Percentiles rank a stretch among this genome's conserved stretches.
These are phyloP conservation scores for Furnarius figulus DNA, from an alignment of 2,113 vertebrate genomes.

Conservation along the genomic window DNA sequence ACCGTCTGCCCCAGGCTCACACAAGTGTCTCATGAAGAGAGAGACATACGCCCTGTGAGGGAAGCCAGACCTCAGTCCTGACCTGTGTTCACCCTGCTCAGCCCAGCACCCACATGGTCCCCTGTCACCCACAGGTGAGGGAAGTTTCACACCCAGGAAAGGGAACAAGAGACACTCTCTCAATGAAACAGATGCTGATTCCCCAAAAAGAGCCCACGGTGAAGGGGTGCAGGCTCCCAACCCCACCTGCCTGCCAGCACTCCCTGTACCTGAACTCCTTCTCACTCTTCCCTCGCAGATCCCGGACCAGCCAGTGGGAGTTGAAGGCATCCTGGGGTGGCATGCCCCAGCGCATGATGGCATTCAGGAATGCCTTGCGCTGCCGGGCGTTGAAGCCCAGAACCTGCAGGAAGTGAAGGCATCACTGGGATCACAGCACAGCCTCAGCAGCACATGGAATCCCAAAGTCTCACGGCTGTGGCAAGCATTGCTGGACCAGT, in stretches of 20 bases:
- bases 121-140: rapidly evolving
- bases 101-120: rapidly evolving
- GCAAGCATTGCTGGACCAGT: neutral
- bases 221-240: neutral
- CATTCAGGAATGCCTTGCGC: constrained; percentile 95
- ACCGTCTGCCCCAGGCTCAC: constrained; percentile 92
- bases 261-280: constrained; percentile 89
- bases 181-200: neutral
- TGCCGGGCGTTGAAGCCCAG: constrained; percentile 96
- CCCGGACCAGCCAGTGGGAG: constrained; percentile 96
- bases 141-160: neutral
- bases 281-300: constrained; percentile 94
- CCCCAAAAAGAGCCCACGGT: neutral
- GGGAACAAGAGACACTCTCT: rapidly evolving
- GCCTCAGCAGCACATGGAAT: rapidly evolving
- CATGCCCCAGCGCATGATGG: constrained; percentile 99
- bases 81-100: rapidly evolving
- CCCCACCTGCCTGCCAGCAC: neutral
- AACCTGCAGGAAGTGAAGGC: constrained; percentile 73
- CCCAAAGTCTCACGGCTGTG: neutral
- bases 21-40: constrained; percentile 96
- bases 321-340: constrained; percentile 98
- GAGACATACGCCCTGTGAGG: constrained; percentile 92
- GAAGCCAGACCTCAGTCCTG: neutral
- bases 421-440: rapidly evolving